Conservation (phyloP, 2,888 invertebrate species). For the Tinea semifulvella region DNA sequence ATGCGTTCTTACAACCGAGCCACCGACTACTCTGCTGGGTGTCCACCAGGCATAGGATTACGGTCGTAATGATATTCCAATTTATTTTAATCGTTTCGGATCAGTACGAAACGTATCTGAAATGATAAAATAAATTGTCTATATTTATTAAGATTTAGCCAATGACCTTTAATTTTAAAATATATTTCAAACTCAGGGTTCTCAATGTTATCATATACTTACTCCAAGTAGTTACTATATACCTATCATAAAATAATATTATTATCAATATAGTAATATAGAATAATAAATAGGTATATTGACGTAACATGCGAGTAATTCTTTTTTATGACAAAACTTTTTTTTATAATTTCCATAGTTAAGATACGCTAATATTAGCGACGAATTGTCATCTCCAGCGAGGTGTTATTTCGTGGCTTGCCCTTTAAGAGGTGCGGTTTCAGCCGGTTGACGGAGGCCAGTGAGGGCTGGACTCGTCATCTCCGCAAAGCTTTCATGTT, state of each 20-base stretch:
- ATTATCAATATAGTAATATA: too few species aligned
- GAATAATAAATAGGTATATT: too few species aligned
- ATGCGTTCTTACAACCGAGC: too few species aligned
- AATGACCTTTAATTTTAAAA: neutral
- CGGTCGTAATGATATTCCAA: too few species aligned
- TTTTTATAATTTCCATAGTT: neutral
- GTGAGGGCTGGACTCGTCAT: slow-evolving; percentile 21
- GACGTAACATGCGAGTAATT: too few species aligned
- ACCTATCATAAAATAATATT: neutral
- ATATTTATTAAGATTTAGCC: neutral
- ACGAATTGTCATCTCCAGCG: neutral
- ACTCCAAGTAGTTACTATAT: neutral
- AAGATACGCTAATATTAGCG: too few species aligned
- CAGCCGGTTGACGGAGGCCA: slow-evolving; percentile 9
- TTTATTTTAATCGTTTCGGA: neutral
- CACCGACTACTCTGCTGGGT: too few species aligned
- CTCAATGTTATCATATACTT: neutral
- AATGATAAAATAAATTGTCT: neutral
- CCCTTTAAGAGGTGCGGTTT: slow-evolving; percentile 11
- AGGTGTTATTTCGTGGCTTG: neutral
- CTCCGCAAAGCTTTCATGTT: slow-evolving; percentile 36
- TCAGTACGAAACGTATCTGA: neutral
- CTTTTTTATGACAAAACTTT: neutral
- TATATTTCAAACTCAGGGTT: neutral
- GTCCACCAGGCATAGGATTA: too few species aligned